Percentiles rank a stretch among this genome's conserved stretches.
These are phyloP conservation scores for Gryllus longicercus DNA, from an alignment of 2,888 invertebrate species.

Conservation along the genomic window DNA sequence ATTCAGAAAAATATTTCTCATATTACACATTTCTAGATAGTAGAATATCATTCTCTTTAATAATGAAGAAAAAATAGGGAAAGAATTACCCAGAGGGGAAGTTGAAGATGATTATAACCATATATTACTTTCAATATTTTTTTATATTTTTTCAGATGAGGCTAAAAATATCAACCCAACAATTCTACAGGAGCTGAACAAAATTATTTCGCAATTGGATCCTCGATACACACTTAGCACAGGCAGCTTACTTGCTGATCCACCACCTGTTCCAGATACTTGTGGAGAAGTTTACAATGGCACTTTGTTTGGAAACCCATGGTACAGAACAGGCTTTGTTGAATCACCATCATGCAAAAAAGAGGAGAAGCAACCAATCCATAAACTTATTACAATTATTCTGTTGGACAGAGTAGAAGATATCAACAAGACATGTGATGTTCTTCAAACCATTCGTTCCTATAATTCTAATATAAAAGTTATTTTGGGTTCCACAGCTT, in stretches of 20 bases:
- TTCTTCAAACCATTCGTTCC: not conserved
- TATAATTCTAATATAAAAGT: constrained; percentile 3
- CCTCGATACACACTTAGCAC: constrained; percentile 32
- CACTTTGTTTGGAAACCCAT: constrained; percentile 35
- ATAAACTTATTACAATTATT: constrained; percentile 33
- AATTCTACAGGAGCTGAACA: constrained; percentile 33
- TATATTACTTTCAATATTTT: too few species aligned
- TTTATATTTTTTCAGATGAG: constrained; percentile 17
- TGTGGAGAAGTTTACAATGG: constrained; percentile 34
- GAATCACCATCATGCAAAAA: constrained; percentile 26
- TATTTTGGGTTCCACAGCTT: not conserved
- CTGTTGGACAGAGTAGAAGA: constrained; percentile 30
- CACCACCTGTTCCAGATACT: not conserved
- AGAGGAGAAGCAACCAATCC: constrained; percentile 32
- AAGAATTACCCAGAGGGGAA: not conserved
- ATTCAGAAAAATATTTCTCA: too few species aligned
- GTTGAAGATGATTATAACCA: too few species aligned
- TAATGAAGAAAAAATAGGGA: not conserved
- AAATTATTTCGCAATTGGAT: constrained; percentile 35
- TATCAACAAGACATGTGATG: not conserved
- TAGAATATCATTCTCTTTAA: not conserved
- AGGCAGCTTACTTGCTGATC: constrained; percentile 20
- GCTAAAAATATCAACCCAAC: constrained; percentile 25
- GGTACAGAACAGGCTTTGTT: constrained; percentile 37
- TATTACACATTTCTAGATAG: too few species aligned